Percentiles rank a stretch among this genome's conserved stretches.
Conservation (phyloP, 2,888 invertebrate genomes). For the Lordiphosa andalusiaca region DNA sequence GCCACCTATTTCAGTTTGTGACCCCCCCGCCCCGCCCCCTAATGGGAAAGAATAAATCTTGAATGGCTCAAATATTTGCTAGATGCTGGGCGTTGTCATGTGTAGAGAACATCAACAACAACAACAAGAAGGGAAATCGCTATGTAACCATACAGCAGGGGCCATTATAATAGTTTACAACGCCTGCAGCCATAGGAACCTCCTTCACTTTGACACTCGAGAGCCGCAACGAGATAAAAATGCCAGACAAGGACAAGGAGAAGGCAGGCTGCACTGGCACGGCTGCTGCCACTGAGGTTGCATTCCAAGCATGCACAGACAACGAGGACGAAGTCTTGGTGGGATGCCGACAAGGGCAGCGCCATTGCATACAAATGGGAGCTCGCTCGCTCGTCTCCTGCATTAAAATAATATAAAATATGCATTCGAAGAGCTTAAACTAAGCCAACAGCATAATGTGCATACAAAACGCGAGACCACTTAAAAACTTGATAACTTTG, state of each 20-base stretch:
- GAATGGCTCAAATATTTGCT: conserved; percentile 64
- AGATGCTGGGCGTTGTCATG: conserved; percentile 21
- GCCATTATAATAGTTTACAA: conserved; percentile 65
- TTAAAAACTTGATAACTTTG: conserved; percentile 43
- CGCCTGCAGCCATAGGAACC: conserved; percentile 44
- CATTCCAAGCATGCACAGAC: conserved; percentile 38
- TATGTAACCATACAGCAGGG: conserved; percentile 6
- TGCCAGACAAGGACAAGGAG: conserved; percentile 16
- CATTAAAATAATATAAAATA: conserved; percentile 44
- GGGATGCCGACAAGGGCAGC: conserved; percentile 16
- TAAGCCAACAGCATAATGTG: conserved; percentile 1
- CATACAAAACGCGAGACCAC: conserved; percentile 2
- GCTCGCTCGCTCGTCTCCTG: conserved; percentile 6
- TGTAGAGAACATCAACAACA: not conserved
- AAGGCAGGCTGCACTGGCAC: not conserved
- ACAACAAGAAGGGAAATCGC: conserved; percentile 48
- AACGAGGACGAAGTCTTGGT: not conserved
- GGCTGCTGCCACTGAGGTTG: conserved; percentile 12
- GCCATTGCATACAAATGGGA: conserved; percentile 16
- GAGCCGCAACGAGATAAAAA: conserved; percentile 66
- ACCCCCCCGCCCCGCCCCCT: conserved; percentile 28
- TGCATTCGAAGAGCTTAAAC: conserved; percentile 48
- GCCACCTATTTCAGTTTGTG: no score
- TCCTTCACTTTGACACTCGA: conserved; percentile 60
- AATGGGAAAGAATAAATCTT: conserved; percentile 67